A percentile compares a stretch with the other conserved stretches of the same genome.
phyloP scores from a whole-genome alignment of 2,113 vertebrate species.

The Platycercus adscitus region DNA sequence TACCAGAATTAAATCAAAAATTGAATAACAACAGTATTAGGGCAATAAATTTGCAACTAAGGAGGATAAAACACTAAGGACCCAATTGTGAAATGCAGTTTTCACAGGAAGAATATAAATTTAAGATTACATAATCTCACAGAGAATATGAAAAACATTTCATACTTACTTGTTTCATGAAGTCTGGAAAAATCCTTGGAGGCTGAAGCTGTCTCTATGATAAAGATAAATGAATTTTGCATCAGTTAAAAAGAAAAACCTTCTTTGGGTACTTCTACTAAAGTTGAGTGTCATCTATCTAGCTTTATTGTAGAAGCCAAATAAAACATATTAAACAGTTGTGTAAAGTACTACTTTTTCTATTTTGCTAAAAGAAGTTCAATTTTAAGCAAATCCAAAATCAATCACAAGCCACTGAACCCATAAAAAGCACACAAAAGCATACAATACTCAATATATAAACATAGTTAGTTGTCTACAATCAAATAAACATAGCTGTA shows the following conservation, averaged over 20 bases:
- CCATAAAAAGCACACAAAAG: neutral
- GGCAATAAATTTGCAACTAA: neutral
- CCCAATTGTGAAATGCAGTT: neutral
- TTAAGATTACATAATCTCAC: neutral
- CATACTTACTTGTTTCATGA: neutral
- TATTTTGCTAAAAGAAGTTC: neutral
- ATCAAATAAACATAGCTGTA: neutral
- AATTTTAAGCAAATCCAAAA: neutral
- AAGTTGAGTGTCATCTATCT: neutral
- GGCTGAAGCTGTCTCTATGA: neutral
- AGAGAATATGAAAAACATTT: neutral
- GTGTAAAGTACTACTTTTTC: neutral
- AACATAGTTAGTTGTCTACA: neutral
- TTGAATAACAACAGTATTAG: neutral
- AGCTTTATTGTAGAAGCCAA: neutral
- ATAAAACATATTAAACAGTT: neutral
- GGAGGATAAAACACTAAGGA: neutral
- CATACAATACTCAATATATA: neutral
- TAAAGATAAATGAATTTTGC: neutral
- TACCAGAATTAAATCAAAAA: neutral
- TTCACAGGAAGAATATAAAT: neutral
- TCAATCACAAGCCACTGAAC: neutral
- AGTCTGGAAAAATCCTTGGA: neutral
- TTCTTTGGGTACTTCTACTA: neutral
- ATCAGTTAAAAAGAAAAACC: neutral